phyloP scores from a whole-genome alignment of 2,888 invertebrate species.

The Pterostichus madidus region DNA sequence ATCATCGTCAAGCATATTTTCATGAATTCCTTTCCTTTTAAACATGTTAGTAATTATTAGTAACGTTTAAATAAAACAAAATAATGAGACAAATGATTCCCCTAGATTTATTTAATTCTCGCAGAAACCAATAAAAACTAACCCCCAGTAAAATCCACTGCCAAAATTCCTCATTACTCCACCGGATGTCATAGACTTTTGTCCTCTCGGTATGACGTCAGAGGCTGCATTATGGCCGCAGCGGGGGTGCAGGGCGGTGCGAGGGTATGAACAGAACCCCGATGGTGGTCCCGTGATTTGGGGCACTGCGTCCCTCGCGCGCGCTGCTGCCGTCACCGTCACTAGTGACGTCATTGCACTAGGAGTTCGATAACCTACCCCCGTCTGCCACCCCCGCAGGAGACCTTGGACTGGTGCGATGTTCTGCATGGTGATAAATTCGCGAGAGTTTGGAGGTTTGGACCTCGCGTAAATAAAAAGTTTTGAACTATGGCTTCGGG shows the following conservation, averaged over 20 bases:
- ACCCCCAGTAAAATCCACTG: too few species aligned
- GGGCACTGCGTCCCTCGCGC: constrained; percentile 40
- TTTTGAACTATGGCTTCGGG: neutral
- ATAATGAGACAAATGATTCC: too few species aligned
- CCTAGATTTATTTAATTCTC: too few species aligned
- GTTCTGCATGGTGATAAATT: constrained; percentile 26
- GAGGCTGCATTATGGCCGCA: neutral
- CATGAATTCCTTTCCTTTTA: too few species aligned
- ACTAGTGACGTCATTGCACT: constrained; percentile 61
- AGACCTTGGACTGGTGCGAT: constrained; percentile 11
- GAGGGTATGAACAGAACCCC: neutral
- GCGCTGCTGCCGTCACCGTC: constrained; percentile 47
- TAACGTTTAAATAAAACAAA: too few species aligned
- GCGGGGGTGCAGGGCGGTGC: neutral
- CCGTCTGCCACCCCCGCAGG: neutral
- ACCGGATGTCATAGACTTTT: neutral
- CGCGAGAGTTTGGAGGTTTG: neutral
- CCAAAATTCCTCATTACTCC: too few species aligned
- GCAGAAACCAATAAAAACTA: too few species aligned
- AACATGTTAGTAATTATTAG: too few species aligned
- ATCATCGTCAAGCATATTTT: too few species aligned
- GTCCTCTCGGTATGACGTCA: constrained; percentile 34
- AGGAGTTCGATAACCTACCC: constrained; percentile 63
- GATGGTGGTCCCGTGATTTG: constrained; percentile 52
- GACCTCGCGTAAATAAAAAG: constrained; percentile 10